Evolutionary conservation across 1,140 invertebrate genomes (phyloP).

Genomic region (Laupala kohalensis): DNA sequence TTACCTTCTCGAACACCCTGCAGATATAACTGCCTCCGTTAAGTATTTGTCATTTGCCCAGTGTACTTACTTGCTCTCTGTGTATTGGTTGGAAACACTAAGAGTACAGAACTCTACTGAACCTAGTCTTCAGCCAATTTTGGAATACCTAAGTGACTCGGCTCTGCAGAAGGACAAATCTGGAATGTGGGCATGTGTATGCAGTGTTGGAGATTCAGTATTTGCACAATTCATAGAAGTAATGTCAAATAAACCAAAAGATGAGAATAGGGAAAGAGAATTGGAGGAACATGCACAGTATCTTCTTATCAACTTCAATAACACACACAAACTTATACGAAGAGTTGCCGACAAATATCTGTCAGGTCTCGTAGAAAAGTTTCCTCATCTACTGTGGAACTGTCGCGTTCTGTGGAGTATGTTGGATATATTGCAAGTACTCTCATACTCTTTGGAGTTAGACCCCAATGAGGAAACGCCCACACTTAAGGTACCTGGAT

Average conservation of each 20-base stretch:
- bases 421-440: slow-evolving; percentile 86
- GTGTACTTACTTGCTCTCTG: slow-evolving; percentile 89
- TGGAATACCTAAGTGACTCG: slow-evolving; percentile 87
- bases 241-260: slow-evolving; percentile 69
- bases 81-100: slow-evolving; percentile 89
- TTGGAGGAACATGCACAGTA: slow-evolving; percentile 90
- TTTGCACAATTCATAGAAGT: slow-evolving; percentile 79
- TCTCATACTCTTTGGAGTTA: slow-evolving; percentile 78
- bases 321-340: slow-evolving; percentile 87
- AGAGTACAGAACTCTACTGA: slow-evolving; percentile 73
- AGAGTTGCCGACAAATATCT: slow-evolving; percentile 90
- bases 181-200: slow-evolving; percentile 90
- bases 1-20: slow-evolving; percentile 63
- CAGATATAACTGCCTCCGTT: slow-evolving; percentile 74
- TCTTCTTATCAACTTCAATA: slow-evolving; percentile 92
- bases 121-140: slow-evolving; percentile 79
- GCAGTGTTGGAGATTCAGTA: slow-evolving; percentile 72
- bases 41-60: slow-evolving; percentile 91
- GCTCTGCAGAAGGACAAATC: slow-evolving; percentile 93
- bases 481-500: slow-evolving; percentile 66
- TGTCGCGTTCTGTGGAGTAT: slow-evolving; percentile 86
- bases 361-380: slow-evolving; percentile 76
- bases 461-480: slow-evolving; percentile 91
- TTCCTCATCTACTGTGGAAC: slow-evolving; percentile 62
- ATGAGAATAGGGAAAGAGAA: slow-evolving; percentile 72